phyloP scores from a whole-genome alignment of 2,113 vertebrate genomes.

The Hippocampus comes region DNA sequence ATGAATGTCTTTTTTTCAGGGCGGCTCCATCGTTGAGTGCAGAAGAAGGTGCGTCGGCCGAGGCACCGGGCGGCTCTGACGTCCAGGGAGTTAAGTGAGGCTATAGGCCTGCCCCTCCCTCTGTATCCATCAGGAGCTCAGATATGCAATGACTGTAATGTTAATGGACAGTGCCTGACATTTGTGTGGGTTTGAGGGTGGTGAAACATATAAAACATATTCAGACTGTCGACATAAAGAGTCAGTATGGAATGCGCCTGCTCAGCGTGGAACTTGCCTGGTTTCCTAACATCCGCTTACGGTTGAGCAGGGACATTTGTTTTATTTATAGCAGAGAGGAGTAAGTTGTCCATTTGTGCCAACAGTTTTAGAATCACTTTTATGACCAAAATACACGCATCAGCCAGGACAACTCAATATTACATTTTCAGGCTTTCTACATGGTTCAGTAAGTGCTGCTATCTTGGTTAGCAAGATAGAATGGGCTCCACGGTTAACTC shows the following conservation, averaged over 20 bases:
- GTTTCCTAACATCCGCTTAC: too few species aligned
- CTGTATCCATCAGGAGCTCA: conserved; percentile 48
- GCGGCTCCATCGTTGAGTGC: conserved; percentile 58
- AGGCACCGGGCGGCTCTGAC: conserved; percentile 31
- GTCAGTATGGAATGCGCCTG: not conserved
- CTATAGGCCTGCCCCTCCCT: conserved; percentile 44
- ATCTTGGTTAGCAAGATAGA: not conserved
- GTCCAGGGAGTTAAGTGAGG: conserved; percentile 48
- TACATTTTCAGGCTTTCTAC: not conserved
- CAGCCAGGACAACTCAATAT: not conserved
- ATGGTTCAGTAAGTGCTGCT: not conserved
- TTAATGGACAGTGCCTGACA: conserved; percentile 24
- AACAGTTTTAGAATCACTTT: too few species aligned
- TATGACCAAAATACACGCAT: too few species aligned
- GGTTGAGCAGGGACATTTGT: too few species aligned
- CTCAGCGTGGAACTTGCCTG: not conserved
- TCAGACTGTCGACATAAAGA: conserved; percentile 9
- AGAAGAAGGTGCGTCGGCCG: conserved; percentile 53
- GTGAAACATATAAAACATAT: conserved; percentile 35
- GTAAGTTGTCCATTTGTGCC: too few species aligned
- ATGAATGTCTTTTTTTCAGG: conserved; percentile 65
- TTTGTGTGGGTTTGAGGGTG: conserved; percentile 14
- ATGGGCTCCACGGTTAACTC: not conserved
- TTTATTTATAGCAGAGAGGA: too few species aligned
- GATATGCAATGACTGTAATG: conserved; percentile 48